Base-by-base conservation (phyloP, 2,888 invertebrate species). In the Aphrophora alni region DNA sequence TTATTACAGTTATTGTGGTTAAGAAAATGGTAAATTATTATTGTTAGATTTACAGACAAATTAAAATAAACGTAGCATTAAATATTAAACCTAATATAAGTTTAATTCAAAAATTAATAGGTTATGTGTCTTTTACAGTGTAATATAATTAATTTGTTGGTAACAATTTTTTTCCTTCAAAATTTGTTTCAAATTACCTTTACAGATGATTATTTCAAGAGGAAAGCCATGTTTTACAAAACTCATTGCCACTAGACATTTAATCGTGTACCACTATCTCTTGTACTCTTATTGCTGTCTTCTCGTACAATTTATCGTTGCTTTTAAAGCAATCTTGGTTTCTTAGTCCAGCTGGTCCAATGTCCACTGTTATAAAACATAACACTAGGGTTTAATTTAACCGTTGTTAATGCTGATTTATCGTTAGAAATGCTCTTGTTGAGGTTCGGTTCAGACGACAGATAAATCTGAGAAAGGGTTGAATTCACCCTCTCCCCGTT, bases 301-400 rank as follows among this genome's bases (percentile, higher is more conserved):
- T 69, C 21, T 12, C 1, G 24, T 17, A 27, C 24, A 69, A 77
- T 77, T 77, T 33, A 77, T 77, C 17, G 77, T 25, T 27, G 77
- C 77, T 77, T 77, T 77, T 77, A 77, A 27, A 77, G 77, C 38
- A 77, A 69, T 77, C 77, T 77, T 77, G 33, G 70, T 69, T 69
- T 8, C 77, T 77, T 77, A 44, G 77, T 69, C 77, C 77, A 77
- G 77, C 77, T 77, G 77, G 27, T 68, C 69, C 76, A 21, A 10
- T 44, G 44, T 44, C 44, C 44, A 12, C 8, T 17, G 44, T 44
- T 44, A 44, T 44, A 44, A 44, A 44, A 44, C 44, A 44, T 44
- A 44, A 44, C 44, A 44, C 44, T 44, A 10, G 44, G 33, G 44
- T 44, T 44, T 44, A 44, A 44, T 44, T 44, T 17, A 44, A 44